phyloP scores from a whole-genome alignment of 2,797 vertebrate genomes.

The Poeciliopsis infans region DNA sequence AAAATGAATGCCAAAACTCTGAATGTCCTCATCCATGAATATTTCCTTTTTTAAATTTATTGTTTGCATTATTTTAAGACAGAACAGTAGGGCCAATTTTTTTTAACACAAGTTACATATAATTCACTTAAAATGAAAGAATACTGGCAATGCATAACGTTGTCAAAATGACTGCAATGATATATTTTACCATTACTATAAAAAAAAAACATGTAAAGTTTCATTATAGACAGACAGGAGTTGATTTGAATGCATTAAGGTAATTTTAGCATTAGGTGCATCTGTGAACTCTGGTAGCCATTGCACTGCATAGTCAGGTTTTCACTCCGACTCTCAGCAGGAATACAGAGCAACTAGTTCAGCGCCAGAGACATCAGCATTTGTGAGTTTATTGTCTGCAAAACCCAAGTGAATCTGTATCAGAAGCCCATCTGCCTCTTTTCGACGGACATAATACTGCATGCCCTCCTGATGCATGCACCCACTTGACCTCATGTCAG shows the following conservation, averaged over 20 bases:
- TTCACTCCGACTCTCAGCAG: slow-evolving; percentile 32
- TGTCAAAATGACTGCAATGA: neutral
- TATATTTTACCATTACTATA: no score
- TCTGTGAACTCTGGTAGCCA: slow-evolving; percentile 2
- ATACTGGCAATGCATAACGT: neutral
- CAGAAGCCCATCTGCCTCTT: slow-evolving; percentile 60
- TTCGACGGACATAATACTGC: slow-evolving; percentile 36
- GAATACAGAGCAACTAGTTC: slow-evolving; percentile 23
- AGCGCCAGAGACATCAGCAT: slow-evolving; percentile 46
- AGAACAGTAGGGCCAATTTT: neutral
- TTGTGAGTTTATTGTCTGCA: slow-evolving; percentile 45
- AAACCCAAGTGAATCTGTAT: slow-evolving; percentile 44
- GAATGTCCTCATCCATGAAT: neutral
- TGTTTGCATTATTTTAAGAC: neutral
- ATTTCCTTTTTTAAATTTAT: neutral
- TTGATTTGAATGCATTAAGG: neutral
- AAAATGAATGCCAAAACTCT: neutral
- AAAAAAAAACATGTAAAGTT: neutral
- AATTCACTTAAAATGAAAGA: neutral
- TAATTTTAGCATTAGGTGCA: slow-evolving; percentile 5
- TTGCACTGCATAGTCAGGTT: slow-evolving; percentile 5
- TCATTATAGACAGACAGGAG: neutral
- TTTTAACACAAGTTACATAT: neutral
- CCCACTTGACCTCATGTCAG: slow-evolving; percentile 78
- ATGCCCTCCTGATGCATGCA: slow-evolving; percentile 52